Base-by-base conservation (phyloP, 1,140 invertebrate species). In the Panagrolaimus sp. region DNA sequence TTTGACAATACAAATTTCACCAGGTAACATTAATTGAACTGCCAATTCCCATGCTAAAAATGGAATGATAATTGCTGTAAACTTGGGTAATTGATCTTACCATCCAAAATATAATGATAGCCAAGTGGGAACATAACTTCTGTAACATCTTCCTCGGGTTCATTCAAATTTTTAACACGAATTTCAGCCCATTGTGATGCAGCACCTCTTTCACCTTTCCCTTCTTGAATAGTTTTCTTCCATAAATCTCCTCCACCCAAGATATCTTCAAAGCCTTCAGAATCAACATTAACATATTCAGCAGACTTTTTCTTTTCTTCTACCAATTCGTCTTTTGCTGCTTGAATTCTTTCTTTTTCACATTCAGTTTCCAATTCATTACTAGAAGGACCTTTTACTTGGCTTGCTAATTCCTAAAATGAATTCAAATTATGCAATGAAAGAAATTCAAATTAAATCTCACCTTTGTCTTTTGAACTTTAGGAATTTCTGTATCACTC, bases 11-110 rank as follows among this genome's bases (percentile, higher is more conserved):
- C 21, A 21, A 7, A 58, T 28, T 14, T 58, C 52, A 12, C 52
- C 52, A 28, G 52, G 52, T n/a, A 28, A 58, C 52, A 58, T 58
- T 14, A 58, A n/a, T 24, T 58, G 21, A 21, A 58, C 52, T 12
- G 28, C 28, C 21, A 58, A 28, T 28, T 58, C 52, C 52, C 52
- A 58, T n/a, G 52, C 52, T 58, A 28, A 58, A 58, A 58, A 1
- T 0, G 1, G 15, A 4, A 4, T 48, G 10, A 24, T n/a, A 24
- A 26, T 12, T 26, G 17, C 17, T 5, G n/a, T 24, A 12, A 2
- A 21, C n/a, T 24, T 7, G 3, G 0, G 26, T 21, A 58, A 28
- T 28, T 4, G 17, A 21, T 2, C 47, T 4, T 17, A 58, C 52
- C 52, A 58, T 58, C 52, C 10, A 58, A 28, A 58, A 58, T 28